A percentile compares a stretch with the other conserved stretches of the same genome.
Conservation (phyloP, 1,140 invertebrate species). For the Epicauta chinensis region DNA sequence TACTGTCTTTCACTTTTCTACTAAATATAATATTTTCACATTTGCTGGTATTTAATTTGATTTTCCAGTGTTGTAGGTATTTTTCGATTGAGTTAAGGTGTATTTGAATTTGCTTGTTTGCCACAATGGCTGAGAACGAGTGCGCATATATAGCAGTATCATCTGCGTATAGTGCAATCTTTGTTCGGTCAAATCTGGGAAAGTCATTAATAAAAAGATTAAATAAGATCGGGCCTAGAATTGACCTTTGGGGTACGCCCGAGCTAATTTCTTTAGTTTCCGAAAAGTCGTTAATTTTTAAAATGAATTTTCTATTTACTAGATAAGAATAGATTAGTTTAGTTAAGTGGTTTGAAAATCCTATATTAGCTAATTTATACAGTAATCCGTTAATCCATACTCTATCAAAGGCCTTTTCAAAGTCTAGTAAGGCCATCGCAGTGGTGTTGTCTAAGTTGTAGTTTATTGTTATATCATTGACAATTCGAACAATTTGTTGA, state of each 20-base stretch:
- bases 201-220: slow-evolving; percentile 24
- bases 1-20: neutral
- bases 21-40: no score
- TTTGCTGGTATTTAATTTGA: slow-evolving; percentile 33
- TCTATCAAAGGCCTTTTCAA: slow-evolving; percentile 34
- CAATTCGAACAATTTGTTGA: no score
- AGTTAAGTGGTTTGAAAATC: neutral
- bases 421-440: slow-evolving; percentile 6
- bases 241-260: slow-evolving; percentile 28
- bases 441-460: neutral
- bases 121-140: slow-evolving; percentile 6
- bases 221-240: slow-evolving; percentile 27
- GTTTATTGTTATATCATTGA: neutral
- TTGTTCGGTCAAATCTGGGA: slow-evolving; percentile 10
- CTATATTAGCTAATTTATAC: slow-evolving; percentile 5
- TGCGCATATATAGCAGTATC: slow-evolving; percentile 28
- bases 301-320: neutral
- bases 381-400: slow-evolving; percentile 10
- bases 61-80: slow-evolving; percentile 30
- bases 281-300: neutral
- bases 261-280: slow-evolving; percentile 12
- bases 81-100: slow-evolving; percentile 12
- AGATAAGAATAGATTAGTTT: neutral
- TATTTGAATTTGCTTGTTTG: slow-evolving; percentile 16
- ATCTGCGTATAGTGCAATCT: slow-evolving; percentile 26